phyloP scores from a whole-genome alignment of 1,140 invertebrate genomes.

The Aphaenogaster floridana region DNA sequence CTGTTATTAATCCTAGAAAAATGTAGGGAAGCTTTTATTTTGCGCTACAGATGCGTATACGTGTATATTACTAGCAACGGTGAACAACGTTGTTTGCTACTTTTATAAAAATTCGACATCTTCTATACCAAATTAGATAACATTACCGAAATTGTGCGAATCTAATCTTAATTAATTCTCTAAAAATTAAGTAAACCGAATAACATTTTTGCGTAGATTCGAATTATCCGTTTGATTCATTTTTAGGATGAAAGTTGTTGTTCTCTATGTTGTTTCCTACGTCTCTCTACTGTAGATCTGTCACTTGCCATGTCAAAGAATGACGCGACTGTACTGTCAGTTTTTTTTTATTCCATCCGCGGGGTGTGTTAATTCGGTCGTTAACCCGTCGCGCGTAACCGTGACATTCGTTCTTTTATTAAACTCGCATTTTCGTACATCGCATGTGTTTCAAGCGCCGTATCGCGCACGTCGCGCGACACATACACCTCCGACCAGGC shows the following conservation, averaged over 20 bases:
- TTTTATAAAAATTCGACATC: not conserved
- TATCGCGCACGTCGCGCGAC: slow-evolving; percentile 39
- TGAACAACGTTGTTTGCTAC: not conserved
- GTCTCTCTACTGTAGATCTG: slow-evolving; percentile 10
- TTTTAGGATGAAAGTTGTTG: not conserved
- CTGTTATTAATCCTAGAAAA: slow-evolving; percentile 39
- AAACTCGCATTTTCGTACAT: slow-evolving; percentile 62
- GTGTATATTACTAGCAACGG: not conserved
- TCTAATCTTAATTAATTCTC: not conserved
- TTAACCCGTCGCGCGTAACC: slow-evolving; percentile 55
- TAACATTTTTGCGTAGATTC: not conserved
- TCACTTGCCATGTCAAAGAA: slow-evolving; percentile 32
- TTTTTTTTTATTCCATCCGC: slow-evolving; percentile 26
- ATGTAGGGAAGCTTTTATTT: slow-evolving; percentile 12
- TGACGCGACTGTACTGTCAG: slow-evolving; percentile 1
- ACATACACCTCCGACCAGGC: slow-evolving; percentile 38
- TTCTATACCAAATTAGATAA: not conserved
- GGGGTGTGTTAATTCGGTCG: slow-evolving; percentile 46
- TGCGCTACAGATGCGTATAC: not conserved
- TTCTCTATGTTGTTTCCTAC: not conserved
- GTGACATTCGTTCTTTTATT: slow-evolving; percentile 61
- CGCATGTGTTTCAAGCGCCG: slow-evolving; percentile 52
- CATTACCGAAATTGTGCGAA: not conserved
- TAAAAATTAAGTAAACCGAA: not conserved
- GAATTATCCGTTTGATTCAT: slow-evolving; percentile 22